A percentile compares a stretch with the other conserved stretches of the same genome.
These are phyloP conservation scores for Oeneis ivallda DNA, from an alignment of 2,888 invertebrate species.

Conservation along the genomic window DNA sequence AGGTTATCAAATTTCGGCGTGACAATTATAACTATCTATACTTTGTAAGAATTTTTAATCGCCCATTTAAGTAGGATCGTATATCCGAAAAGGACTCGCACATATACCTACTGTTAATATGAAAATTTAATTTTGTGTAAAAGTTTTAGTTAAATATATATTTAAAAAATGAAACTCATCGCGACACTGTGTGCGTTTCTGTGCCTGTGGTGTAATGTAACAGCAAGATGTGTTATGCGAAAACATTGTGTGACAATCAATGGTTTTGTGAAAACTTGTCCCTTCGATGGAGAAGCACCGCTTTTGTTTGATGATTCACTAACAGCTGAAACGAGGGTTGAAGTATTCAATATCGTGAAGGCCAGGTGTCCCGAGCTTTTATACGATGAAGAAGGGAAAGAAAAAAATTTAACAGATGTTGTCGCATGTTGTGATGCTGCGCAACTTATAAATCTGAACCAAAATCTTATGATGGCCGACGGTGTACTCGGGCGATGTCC, in stretches of 20 bases:
- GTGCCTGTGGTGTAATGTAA: conserved; percentile 49
- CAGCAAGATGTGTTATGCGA: conserved; percentile 60
- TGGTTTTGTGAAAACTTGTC: conserved; percentile 56
- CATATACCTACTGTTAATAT: conserved; percentile 16
- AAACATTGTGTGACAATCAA: conserved; percentile 53
- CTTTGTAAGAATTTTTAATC: conserved; percentile 19
- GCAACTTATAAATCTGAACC: conserved; percentile 79
- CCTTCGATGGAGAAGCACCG: conserved; percentile 49
- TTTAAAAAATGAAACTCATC: conserved; percentile 33
- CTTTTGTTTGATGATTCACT: conserved; percentile 53
- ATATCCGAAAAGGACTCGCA: not conserved
- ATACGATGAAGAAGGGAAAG: conserved; percentile 64
- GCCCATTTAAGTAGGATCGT: conserved; percentile 18
- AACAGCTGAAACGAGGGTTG: conserved; percentile 55
- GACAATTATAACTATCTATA: conserved; percentile 38
- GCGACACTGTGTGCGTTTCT: conserved; percentile 45
- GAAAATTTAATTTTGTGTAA: conserved; percentile 10
- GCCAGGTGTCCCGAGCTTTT: conserved; percentile 83
- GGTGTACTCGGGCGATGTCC: conserved; percentile 90
- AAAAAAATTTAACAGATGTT: conserved; percentile 60
- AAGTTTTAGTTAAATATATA: not conserved
- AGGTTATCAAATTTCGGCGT: conserved; percentile 54
- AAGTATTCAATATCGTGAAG: conserved; percentile 63
- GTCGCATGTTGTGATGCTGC: conserved; percentile 82
- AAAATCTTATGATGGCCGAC: conserved; percentile 83